Evolutionary conservation across 2,113 vertebrate genomes (phyloP).

Genomic region (Cercopithecus mona): DNA sequence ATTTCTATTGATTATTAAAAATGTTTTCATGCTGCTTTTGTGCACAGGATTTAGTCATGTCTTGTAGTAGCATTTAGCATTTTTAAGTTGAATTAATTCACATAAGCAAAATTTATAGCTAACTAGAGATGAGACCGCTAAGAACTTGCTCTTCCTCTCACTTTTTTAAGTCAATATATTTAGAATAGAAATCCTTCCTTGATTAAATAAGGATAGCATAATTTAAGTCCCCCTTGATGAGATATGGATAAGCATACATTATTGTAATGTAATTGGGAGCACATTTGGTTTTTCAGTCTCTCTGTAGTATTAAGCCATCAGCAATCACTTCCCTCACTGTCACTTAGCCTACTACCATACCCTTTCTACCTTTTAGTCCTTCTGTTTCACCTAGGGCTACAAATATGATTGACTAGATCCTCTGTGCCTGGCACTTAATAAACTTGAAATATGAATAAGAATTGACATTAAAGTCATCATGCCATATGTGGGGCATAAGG

Average conservation of each 20-base stretch:
- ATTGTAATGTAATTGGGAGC: neutral
- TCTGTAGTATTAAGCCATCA: neutral
- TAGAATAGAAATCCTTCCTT: neutral
- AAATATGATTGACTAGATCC: neutral
- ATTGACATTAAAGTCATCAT: neutral
- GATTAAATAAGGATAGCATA: neutral
- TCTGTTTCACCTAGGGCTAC: neutral
- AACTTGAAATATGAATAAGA: neutral
- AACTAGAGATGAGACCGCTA: neutral
- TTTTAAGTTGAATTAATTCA: neutral
- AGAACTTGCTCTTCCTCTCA: neutral
- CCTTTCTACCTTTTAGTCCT: neutral
- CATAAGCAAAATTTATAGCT: neutral
- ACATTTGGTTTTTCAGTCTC: neutral
- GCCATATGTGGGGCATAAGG: neutral
- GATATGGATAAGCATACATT: neutral
- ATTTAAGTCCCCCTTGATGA: neutral
- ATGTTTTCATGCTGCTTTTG: neutral
- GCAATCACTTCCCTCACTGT: neutral
- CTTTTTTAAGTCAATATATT: neutral
- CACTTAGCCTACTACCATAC: neutral
- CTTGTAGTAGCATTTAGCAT: neutral
- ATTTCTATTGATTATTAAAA: neutral
- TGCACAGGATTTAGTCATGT: neutral
- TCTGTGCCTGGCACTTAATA: neutral